Conservation (phyloP, 2,113 vertebrate species). For the Oxyruncus cristatus region DNA sequence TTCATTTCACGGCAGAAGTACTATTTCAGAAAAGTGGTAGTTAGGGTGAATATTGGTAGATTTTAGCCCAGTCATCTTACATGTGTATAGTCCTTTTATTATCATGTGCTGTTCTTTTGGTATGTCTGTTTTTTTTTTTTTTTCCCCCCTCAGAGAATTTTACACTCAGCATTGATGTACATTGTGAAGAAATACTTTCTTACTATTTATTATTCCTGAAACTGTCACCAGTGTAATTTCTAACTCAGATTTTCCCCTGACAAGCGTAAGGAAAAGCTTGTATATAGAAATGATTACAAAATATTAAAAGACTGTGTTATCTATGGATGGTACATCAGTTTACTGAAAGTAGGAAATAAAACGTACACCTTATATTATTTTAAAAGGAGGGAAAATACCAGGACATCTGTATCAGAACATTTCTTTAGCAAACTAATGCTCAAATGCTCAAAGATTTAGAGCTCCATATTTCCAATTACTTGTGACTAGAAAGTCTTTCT, state of each 20-base stretch:
- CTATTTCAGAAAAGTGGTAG: background rate
- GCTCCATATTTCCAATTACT: background rate
- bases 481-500: background rate
- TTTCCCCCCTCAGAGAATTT: background rate
- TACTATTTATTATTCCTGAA: background rate
- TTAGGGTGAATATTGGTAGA: background rate
- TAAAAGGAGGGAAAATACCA: background rate
- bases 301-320: background rate
- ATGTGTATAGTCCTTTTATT: background rate
- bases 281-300: background rate
- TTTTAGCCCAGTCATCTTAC: background rate
- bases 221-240: background rate
- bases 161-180: background rate
- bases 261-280: background rate
- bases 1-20: background rate
- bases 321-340: background rate
- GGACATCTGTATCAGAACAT: background rate
- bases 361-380: background rate
- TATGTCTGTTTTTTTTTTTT: background rate
- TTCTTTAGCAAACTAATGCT: background rate
- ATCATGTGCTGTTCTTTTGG: background rate
- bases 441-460: background rate
- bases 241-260: background rate
- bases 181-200: background rate
- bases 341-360: background rate